Evolutionary conservation across 1,140 invertebrate genomes (phyloP).

Genomic region (Frieseomelitta varia): DNA sequence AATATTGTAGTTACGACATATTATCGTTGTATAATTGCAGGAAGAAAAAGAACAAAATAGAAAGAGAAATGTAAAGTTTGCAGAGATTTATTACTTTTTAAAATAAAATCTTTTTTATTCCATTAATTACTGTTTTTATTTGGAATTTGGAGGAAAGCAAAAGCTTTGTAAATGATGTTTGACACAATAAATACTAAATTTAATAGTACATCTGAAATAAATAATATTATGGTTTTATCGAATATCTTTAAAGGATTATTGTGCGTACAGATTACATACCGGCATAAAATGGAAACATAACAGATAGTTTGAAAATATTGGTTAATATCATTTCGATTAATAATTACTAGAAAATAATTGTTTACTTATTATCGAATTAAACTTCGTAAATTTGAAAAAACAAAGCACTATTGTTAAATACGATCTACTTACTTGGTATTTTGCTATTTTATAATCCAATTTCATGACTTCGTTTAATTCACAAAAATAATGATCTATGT

Average conservation of each 20-base stretch:
- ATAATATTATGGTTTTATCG: not conserved
- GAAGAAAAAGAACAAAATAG: not conserved
- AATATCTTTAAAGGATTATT: constrained; percentile 44
- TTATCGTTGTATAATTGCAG: not conserved
- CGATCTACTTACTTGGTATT: not conserved
- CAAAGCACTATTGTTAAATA: not conserved
- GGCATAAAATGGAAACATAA: not conserved
- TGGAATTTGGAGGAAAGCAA: constrained; percentile 31
- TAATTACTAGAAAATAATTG: constrained; percentile 23
- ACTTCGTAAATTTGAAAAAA: not conserved
- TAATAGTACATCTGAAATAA: constrained; percentile 17
- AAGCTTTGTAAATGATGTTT: constrained; percentile 29
- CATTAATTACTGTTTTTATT: not conserved
- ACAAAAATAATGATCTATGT: not conserved
- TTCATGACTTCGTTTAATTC: not conserved
- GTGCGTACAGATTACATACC: constrained; percentile 23
- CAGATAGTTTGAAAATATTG: not conserved
- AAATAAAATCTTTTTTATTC: not conserved
- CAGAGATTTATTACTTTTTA: not conserved
- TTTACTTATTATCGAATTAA: not conserved
- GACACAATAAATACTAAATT: not conserved
- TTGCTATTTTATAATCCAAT: not conserved
- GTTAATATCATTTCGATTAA: not conserved
- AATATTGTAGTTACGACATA: not conserved
- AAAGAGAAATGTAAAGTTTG: not conserved